phyloP scores from a whole-genome alignment of 2,113 vertebrate genomes.

The Tragelaphus buxtoni region DNA sequence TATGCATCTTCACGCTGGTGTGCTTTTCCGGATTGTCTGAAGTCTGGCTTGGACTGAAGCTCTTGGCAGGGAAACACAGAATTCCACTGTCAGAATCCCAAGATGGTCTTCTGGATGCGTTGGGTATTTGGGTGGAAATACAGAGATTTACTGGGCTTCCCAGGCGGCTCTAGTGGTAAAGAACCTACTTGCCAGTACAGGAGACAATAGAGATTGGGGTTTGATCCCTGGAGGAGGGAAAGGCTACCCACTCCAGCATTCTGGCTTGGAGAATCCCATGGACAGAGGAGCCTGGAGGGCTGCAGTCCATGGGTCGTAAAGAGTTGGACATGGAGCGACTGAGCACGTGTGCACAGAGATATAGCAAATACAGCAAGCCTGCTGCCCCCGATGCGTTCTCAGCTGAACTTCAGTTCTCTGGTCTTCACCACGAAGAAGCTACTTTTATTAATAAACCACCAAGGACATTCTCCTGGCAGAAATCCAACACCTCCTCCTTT shows the following conservation, averaged over 20 bases:
- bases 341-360: neutral
- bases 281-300: neutral
- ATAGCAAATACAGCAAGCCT: neutral
- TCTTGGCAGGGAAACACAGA: neutral
- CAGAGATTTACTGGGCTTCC: neutral
- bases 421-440: slow-evolving; percentile 27
- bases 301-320: neutral
- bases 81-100: neutral
- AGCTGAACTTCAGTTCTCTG: neutral
- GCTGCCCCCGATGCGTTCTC: neutral
- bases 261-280: neutral
- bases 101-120: neutral
- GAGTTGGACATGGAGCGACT: neutral
- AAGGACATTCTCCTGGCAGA: slow-evolving; percentile 4
- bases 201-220: neutral
- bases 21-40: neutral
- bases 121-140: neutral
- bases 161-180: neutral
- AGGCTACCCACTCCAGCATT: neutral
- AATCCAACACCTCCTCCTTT: neutral
- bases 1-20: neutral
- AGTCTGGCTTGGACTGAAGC: neutral
- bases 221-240: neutral
- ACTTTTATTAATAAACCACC: slow-evolving; percentile 29
- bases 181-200: neutral